Conservation (phyloP, 2,888 invertebrate species). For the Ischnus inquisitorius region DNA sequence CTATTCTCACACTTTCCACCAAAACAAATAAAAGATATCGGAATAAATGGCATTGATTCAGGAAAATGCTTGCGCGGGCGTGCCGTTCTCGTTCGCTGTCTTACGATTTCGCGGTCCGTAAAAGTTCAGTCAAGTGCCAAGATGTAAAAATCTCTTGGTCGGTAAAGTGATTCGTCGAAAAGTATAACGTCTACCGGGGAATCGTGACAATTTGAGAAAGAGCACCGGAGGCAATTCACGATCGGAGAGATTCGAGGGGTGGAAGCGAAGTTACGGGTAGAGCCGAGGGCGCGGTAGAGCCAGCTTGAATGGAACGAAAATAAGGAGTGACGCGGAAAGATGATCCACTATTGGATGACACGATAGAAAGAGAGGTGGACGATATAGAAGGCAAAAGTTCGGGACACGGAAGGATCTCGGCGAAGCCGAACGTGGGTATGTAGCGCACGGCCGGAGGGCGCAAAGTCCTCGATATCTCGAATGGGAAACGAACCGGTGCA, state of each 20-base stretch:
- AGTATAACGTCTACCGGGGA: not conserved
- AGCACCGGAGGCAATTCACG: conserved; percentile 9
- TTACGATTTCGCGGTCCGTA: not conserved
- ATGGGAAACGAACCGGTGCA: conserved; percentile 65
- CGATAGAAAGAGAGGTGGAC: not conserved
- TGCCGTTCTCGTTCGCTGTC: not conserved
- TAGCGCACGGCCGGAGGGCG: conserved; percentile 34
- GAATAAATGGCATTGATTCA: not conserved
- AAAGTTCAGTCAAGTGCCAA: not conserved
- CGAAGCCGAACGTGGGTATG: conserved; percentile 16
- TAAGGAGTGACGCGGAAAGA: conserved; percentile 41
- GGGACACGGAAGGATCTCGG: conserved; percentile 20
- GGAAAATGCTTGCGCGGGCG: not conserved
- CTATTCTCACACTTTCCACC: not conserved
- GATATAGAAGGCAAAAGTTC: conserved; percentile 14
- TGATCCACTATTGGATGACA: conserved; percentile 34
- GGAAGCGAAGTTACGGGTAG: not conserved
- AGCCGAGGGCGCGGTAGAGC: not conserved
- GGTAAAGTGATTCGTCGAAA: not conserved
- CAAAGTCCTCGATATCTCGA: conserved; percentile 62
- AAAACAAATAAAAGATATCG: not conserved
- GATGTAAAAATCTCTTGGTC: not conserved
- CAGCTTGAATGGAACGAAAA: conserved; percentile 49
- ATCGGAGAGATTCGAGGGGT: not conserved
- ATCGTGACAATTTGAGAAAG: conserved; percentile 38